phyloP scores from a whole-genome alignment of 2,797 vertebrate species.

The Xenops minutus region DNA sequence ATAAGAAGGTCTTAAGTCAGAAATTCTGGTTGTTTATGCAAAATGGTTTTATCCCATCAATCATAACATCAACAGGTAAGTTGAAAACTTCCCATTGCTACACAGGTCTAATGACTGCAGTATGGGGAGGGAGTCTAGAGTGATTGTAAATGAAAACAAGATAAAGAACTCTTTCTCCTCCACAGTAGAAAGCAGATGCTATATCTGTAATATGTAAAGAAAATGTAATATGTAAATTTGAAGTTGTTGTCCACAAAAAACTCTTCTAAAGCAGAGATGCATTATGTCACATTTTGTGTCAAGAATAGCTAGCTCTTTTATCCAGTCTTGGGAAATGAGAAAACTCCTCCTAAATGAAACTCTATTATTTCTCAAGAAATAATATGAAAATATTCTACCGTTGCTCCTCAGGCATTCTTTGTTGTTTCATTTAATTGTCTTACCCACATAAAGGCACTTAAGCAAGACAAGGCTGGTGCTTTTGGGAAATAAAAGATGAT shows the following conservation, averaged over 20 bases:
- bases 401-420: neutral
- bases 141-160: neutral
- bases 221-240: neutral
- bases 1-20: neutral
- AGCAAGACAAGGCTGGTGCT: neutral
- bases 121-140: neutral
- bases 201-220: neutral
- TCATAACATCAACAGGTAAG: neutral
- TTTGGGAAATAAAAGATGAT: slow-evolving; percentile 4
- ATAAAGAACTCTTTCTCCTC: neutral
- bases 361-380: neutral
- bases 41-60: neutral
- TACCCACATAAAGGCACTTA: neutral
- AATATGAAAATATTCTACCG: neutral
- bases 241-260: neutral
- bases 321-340: neutral
- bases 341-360: neutral
- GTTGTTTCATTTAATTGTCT: slow-evolving; percentile 25
- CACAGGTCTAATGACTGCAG: neutral
- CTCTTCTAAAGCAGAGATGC: neutral
- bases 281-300: neutral
- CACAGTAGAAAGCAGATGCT: neutral
- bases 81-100: neutral
- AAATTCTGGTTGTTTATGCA: neutral
- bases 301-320: neutral